Evolutionary conservation across 2,888 invertebrate genomes (phyloP).

Genomic region (Buathra laborator): DNA sequence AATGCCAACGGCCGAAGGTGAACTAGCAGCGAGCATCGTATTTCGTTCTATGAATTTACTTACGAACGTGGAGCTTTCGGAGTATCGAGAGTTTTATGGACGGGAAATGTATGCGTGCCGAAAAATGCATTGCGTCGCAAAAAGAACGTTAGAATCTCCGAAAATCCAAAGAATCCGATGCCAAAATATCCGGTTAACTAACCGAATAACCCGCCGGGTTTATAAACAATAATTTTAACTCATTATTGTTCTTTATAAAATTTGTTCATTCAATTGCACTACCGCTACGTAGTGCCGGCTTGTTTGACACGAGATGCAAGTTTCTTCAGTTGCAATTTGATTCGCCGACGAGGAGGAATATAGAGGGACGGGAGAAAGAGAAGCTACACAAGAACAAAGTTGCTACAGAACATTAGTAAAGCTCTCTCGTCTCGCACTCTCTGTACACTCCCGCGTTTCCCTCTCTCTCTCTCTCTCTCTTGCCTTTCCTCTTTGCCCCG

Average conservation of each 20-base stretch:
- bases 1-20: background rate
- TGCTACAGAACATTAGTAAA: slow-evolving; percentile 2
- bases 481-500: slow-evolving; percentile 33
- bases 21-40: background rate
- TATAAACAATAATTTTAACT: slow-evolving; percentile 23
- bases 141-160: background rate
- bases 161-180: background rate
- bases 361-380: slow-evolving; percentile 4
- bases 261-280: slow-evolving; percentile 26
- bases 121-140: background rate
- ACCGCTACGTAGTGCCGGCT: background rate
- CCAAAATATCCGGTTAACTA: background rate
- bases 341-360: slow-evolving; percentile 33
- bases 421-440: background rate
- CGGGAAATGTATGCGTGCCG: too few relatives aligned
- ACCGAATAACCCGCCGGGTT: background rate
- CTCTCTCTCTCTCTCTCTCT: slow-evolving; percentile 14
- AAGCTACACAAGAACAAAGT: slow-evolving; percentile 44
- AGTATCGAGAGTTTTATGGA: background rate
- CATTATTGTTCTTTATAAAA: background rate
- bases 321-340: slow-evolving; percentile 55
- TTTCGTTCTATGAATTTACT: slow-evolving; percentile 1
- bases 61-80: background rate
- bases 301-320: slow-evolving; percentile 58
- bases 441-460: background rate